Base-by-base conservation (phyloP, 2,888 invertebrate species). In the Tineola bisselliella region DNA sequence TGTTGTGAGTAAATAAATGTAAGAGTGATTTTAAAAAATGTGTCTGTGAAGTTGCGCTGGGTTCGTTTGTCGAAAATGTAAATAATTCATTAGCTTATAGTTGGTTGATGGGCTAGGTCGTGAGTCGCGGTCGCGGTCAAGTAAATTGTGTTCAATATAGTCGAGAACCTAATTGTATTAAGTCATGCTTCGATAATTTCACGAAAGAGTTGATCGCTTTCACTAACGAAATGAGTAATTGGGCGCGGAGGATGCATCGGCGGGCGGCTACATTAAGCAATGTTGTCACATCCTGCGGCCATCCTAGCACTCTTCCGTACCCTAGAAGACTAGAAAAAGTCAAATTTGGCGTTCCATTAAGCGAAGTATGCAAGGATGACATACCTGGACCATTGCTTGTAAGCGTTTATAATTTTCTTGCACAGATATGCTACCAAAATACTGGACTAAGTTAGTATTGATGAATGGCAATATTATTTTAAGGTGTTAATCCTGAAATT, bases 341-440 rank as follows among this genome's bases (percentile, higher is more conserved):
- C 60, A 97, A 97, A 84, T 98, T 98, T 84, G 97, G 97, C 66
- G 95, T 93, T 65, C 92, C 95, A 58, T 88, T 98, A 65, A 94
- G 94, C 70, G 95, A 96, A 89, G 96, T 97, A 65, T 96, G 97
- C 86, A 96, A 97, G 83, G 96, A 95, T 80, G 95, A 96, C 87
- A 94, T 97, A 83, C 97, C 98, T 66, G 96, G 95, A 67, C 96
- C 96, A 65, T 88, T 97, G 72, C 89, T 97, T 78, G 96, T 94
- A 87, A 90, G 91, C 90, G 75, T 71, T 59, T 48, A 17, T 38
- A 38, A 38, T 38, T 38, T 38, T 38, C 10, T 4, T 25, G n/a
- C n/a, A n/a, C n/a, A 61, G 54, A 65, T n/a, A n/a, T n/a, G n/a
- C n/a, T n/a, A n/a, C n/a, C n/a, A n/a, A n/a, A n/a, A n/a, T n/a